These are phyloP conservation scores for Achlya flavicornis DNA, from an alignment of 2,888 invertebrate species.

Conservation along the genomic window DNA sequence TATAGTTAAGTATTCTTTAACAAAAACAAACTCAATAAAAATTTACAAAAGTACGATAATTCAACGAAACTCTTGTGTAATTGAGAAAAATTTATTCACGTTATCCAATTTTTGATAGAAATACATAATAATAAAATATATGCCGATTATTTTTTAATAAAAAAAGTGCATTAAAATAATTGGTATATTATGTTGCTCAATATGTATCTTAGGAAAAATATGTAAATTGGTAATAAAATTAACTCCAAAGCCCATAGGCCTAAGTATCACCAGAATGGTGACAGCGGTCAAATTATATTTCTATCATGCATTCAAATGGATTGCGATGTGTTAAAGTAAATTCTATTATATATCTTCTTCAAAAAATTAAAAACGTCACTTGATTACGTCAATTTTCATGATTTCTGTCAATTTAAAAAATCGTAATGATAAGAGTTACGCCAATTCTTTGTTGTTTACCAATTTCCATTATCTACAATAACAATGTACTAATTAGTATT, in stretches of 20 bases:
- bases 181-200: constrained; percentile 41
- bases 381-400: constrained; percentile 13
- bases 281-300: neutral
- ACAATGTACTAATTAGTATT: neutral
- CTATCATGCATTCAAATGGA: neutral
- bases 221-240: neutral
- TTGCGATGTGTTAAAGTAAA: neutral
- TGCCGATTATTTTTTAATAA: constrained; percentile 15
- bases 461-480: neutral
- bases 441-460: neutral
- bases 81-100: constrained; percentile 36
- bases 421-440: constrained; percentile 27
- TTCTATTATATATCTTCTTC: too few relatives aligned
- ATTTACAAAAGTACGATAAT: constrained; percentile 40
- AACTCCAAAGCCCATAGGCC: neutral
- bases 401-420: constrained; percentile 45
- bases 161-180: constrained; percentile 17
- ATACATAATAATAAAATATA: constrained; percentile 14
- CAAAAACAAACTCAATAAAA: constrained; percentile 20
- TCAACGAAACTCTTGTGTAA: constrained; percentile 45
- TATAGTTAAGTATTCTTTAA: neutral
- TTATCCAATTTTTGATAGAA: constrained; percentile 28
- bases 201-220: constrained; percentile 18
- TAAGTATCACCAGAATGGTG: neutral
- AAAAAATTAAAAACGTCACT: neutral